A percentile compares a stretch with the other conserved stretches of the same genome.
Conservation (phyloP, 2,888 invertebrate genomes). For the Hirtodrosophila alboralis region DNA sequence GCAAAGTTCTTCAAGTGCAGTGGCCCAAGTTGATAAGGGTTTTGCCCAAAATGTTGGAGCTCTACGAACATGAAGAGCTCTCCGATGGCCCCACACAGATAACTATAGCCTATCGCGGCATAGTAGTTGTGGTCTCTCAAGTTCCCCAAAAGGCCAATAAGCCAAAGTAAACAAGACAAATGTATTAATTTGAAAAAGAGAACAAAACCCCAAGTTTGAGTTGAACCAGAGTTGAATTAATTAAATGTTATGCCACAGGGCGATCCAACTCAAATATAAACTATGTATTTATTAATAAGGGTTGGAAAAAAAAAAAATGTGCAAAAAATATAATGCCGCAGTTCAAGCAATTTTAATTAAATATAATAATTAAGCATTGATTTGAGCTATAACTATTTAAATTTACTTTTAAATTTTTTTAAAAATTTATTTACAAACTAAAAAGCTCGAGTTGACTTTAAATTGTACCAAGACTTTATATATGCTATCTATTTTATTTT, state of each 20-base stretch:
- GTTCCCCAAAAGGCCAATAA: slow-evolving; percentile 55
- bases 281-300: slow-evolving; percentile 49
- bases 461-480: too few relatives aligned
- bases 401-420: too few relatives aligned
- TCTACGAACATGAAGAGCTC: slow-evolving; percentile 8
- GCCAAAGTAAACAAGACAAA: slow-evolving; percentile 61
- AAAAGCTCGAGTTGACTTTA: too few relatives aligned
- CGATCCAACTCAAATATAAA: slow-evolving; percentile 62
- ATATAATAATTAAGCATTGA: too few relatives aligned
- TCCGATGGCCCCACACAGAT: slow-evolving; percentile 51
- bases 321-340: not conserved
- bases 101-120: slow-evolving; percentile 35
- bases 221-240: slow-evolving; percentile 55
- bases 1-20: slow-evolving; percentile 71
- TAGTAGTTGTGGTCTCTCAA: slow-evolving; percentile 51
- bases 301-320: not conserved
- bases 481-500: too few relatives aligned
- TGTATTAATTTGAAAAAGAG: slow-evolving; percentile 63
- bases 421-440: too few relatives aligned
- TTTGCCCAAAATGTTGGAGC: slow-evolving; percentile 17
- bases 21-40: slow-evolving; percentile 73
- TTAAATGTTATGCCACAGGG: slow-evolving; percentile 59
- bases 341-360: too few relatives aligned
- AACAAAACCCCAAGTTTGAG: slow-evolving; percentile 42
- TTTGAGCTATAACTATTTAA: too few relatives aligned